A percentile compares a stretch with the other conserved stretches of the same genome.
phyloP scores from a whole-genome alignment of 2,113 vertebrate genomes.

The Bettongia penicillata region DNA sequence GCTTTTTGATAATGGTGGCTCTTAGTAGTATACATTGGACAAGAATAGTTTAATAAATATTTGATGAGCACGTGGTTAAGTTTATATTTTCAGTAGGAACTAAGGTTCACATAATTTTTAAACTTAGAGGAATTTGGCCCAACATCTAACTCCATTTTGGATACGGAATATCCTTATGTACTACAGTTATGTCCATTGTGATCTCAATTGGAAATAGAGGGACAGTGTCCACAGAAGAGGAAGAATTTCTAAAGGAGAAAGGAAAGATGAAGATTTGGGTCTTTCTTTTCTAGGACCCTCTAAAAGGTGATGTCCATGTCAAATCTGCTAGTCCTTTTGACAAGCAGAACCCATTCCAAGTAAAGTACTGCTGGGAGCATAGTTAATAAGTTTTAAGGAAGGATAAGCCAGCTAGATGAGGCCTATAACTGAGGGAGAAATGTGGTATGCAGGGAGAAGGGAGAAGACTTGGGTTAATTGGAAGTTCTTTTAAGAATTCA shows the following conservation, averaged over 20 bases:
- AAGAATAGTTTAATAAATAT: neutral
- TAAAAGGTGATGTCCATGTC: neutral
- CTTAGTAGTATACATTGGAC: neutral
- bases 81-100: neutral
- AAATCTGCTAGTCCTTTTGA: neutral
- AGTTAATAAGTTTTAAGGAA: neutral
- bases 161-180: neutral
- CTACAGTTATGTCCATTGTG: neutral
- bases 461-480: neutral
- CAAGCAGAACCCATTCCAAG: neutral
- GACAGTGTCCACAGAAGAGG: neutral
- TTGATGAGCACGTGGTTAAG: neutral
- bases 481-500: neutral
- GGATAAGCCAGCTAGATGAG: neutral
- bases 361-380: neutral
- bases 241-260: neutral
- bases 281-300: neutral
- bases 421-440: neutral
- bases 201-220: neutral
- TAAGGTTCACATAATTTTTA: neutral
- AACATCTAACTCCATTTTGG: neutral
- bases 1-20: neutral
- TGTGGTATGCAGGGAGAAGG: neutral
- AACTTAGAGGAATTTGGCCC: neutral
- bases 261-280: neutral